These are phyloP conservation scores for Nibea coibor DNA, from an alignment of 2,113 vertebrate genomes.

Conservation along the genomic window DNA sequence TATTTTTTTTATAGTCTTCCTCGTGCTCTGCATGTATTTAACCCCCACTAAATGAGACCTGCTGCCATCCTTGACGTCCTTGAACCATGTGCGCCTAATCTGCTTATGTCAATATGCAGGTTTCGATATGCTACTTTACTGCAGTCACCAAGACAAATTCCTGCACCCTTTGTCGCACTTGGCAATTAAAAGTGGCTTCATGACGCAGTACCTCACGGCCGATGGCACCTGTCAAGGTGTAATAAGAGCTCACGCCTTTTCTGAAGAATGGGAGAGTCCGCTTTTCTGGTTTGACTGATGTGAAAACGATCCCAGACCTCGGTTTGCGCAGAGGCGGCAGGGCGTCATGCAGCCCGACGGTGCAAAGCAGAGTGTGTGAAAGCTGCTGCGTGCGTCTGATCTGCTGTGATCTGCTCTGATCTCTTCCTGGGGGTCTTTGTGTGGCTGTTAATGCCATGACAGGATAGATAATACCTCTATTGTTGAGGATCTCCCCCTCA, in stretches of 20 bases:
- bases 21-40: not conserved
- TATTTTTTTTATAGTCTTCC: not conserved
- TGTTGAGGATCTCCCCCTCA: constrained; percentile 63
- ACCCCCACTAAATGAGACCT: not conserved
- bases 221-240: not conserved
- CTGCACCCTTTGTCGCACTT: not conserved
- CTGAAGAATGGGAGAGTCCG: constrained; percentile 27
- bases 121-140: constrained; percentile 24
- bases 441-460: constrained; percentile 75
- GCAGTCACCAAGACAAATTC: not conserved
- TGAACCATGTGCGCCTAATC: not conserved
- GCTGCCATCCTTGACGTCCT: not conserved
- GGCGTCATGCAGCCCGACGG: constrained; percentile 34
- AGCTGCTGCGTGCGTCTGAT: constrained; percentile 71
- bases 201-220: not conserved
- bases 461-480: constrained; percentile 79
- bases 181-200: constrained; percentile 19
- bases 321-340: constrained; percentile 29
- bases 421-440: constrained; percentile 78
- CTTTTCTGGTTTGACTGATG: constrained; percentile 47
- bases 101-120: constrained; percentile 21
- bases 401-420: constrained; percentile 69
- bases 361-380: constrained; percentile 64
- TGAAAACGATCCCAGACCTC: constrained; percentile 42
- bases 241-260: constrained; percentile 30